Base-by-base conservation (phyloP, 2,888 invertebrate genomes). In the Nematopogon swammerdamellus region DNA sequence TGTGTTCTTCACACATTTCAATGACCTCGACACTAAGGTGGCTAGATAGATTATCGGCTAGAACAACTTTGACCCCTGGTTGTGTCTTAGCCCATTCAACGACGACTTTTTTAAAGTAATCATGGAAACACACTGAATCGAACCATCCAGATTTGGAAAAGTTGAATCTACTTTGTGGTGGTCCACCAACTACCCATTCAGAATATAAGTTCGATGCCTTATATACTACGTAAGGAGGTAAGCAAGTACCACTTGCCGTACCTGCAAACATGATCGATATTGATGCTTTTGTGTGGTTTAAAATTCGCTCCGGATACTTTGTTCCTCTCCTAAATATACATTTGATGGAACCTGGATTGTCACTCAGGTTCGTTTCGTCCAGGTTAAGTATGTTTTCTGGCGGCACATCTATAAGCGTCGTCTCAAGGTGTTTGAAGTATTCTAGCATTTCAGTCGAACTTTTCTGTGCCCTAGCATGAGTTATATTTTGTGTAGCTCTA, bases 301-400 rank as follows among this genome's bases (percentile, higher is more conserved):
- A 44, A n/a, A 55, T 50, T 14, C 55, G 48, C 48, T 55, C 52
- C 10, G 52, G 55, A 19, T 55, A 53, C 49, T 53, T 54, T 10
- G 52, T 45, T 1, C 52, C 52, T 3, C 53, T 44, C 16, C 50
- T 48, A 47, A 56, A 55, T 46, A 55, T 47, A 18, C 51, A 53
- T 47, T 55, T 56, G 19, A 50, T 8, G 2, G 50, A 17, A 6
- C 56, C 58, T 2, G 57, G 56, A 36, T 57, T 44, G 25, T 59
- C 57, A 1, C 48, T 25, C 2, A 56, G 43, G 18, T 57, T 57
- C 3, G 56, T 57, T 45, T 59, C 57, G 43, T 59, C 57, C 16
- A 51, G 55, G 29, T 57, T 59, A 2, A 56, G 5, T 18, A 57
- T 53, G 45, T 57, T 51, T 14, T 6, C 45, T 30, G 46, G 14